Base-by-base conservation (phyloP, 1,140 invertebrate genomes). In the Oryzaephilus surinamensis region DNA sequence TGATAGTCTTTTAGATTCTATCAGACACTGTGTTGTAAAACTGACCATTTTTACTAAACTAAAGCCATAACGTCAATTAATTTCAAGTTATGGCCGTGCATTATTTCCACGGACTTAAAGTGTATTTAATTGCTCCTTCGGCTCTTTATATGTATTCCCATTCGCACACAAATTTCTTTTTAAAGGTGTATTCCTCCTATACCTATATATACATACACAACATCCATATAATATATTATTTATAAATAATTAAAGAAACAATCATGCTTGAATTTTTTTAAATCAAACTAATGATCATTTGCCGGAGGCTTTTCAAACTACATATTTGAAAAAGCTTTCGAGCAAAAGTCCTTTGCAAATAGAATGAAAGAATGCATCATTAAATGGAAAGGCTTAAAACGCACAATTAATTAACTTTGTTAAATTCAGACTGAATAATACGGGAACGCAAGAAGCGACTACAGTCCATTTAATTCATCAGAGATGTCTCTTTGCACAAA, bases 31-130 rank as follows among this genome's bases (percentile, higher is more conserved):
- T 39, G 40, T 46, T 42, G 40, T 41, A 34, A 41, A 39, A 46
- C 36, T 36, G 45, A 18, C 40, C 32, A 46, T 38, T 46, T 46
- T 46, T 43, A 32, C 34, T 27, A 24, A 36, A 26, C 19, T 32
- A 26, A 32, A 28, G 38, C 41, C 45, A 42, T n/a, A n/a, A 46
- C 35, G 45, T 46, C 45, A 46, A 46, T 46, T 46, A 46, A 46
- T 46, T 46, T 40, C 34, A 42, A 46, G 45, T 46, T 46, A 46
- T 46, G 45, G 45, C 31, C 35, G n/a, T 11, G 16, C 29, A 21
- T 28, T 19, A 37, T 31, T 37, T 26, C 30, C 34, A 21, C 12
- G 28, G 27, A 36, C 34, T 36, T 30, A 32, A 43, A 42, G 26
- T 26, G 20, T 13, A 38, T 43, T 28, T 38, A 43, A 43, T 38